Evolutionary conservation across 2,113 vertebrate species (phyloP).

Genomic region (Saccopteryx bilineata): DNA sequence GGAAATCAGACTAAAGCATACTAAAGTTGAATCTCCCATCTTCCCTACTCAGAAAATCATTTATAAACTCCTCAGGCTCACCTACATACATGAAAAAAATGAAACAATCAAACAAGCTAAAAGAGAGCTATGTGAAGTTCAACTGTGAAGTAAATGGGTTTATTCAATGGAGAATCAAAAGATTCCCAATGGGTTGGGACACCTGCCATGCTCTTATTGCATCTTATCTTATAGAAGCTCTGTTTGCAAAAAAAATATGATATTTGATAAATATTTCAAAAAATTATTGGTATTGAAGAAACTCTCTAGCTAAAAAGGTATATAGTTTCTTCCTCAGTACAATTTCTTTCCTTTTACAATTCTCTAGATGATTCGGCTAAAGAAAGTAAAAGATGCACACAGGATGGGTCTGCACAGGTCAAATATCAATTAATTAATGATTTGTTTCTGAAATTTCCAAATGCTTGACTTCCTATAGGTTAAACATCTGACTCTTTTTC

Average conservation of each 20-base stretch:
- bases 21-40: not conserved
- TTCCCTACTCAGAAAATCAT: constrained; percentile 52
- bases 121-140: not conserved
- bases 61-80: constrained; percentile 40
- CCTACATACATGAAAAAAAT: not conserved
- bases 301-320: not conserved
- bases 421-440: not conserved
- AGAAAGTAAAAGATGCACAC: not conserved
- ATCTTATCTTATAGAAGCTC: not conserved
- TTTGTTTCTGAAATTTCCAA: not conserved
- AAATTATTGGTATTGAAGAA: not conserved
- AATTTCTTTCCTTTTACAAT: not conserved
- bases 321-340: not conserved
- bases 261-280: constrained; percentile 1
- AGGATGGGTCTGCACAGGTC: not conserved
- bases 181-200: not conserved
- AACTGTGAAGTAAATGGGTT: not conserved
- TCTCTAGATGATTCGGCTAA: not conserved
- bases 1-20: constrained; percentile 60
- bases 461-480: not conserved
- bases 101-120: not conserved
- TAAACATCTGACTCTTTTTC: not conserved
- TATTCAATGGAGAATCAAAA: not conserved
- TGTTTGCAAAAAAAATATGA: not conserved
- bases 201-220: not conserved